These are phyloP conservation scores for Gari tellinella DNA, from an alignment of 2,888 invertebrate genomes.

Conservation along the genomic window DNA sequence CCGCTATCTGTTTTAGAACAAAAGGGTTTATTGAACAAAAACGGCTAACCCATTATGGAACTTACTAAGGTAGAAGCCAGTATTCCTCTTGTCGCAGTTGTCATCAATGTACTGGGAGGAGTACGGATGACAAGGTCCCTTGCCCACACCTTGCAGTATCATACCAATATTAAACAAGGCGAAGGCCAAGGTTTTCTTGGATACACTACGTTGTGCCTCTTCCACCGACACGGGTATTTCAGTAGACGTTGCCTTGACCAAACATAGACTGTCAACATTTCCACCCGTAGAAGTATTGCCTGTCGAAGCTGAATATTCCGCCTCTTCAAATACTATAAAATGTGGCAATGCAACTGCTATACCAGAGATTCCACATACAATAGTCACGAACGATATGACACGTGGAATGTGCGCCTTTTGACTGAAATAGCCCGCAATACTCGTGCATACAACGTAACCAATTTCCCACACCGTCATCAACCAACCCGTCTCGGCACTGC, in stretches of 20 bases:
- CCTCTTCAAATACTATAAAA: conserved; percentile 43
- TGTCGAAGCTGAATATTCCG: neutral
- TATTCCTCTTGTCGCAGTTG: conserved; percentile 54
- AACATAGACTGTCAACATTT: neutral
- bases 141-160: conserved; percentile 56
- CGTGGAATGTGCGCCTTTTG: conserved; percentile 38
- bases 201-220: neutral
- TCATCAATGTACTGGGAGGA: conserved; percentile 61
- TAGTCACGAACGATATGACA: conserved; percentile 36
- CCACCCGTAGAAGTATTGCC: neutral
- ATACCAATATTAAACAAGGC: conserved; percentile 42
- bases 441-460: conserved; percentile 35
- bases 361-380: conserved; percentile 44
- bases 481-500: conserved; percentile 50
- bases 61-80: conserved; percentile 63
- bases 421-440: conserved; percentile 46
- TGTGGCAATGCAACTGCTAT: conserved; percentile 50
- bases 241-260: neutral
- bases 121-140: conserved; percentile 61
- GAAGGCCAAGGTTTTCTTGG: conserved; percentile 43
- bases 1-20: no score
- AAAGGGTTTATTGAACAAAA: no score
- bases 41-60: no score
- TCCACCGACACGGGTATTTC: neutral
- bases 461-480: conserved; percentile 55